These are phyloP conservation scores for Cerastoderma edule DNA, from an alignment of 2,888 invertebrate genomes.

Conservation along the genomic window DNA sequence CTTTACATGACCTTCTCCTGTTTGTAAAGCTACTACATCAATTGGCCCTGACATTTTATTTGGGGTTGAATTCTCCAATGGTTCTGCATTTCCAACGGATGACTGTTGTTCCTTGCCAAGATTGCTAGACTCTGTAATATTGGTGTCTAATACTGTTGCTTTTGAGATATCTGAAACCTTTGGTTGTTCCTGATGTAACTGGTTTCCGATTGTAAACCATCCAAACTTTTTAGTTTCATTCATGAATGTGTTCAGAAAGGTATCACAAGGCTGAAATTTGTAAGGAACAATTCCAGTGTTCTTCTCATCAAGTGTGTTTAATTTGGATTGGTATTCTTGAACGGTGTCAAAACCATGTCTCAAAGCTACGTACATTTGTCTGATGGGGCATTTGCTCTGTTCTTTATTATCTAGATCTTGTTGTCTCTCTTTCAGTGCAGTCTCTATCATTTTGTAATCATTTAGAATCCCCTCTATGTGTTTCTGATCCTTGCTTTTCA, in stretches of 20 bases:
- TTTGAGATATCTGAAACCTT: not conserved
- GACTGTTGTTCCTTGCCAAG: no score
- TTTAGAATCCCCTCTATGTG: not conserved
- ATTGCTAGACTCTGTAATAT: no score
- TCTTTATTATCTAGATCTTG: no score
- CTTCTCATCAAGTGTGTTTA: no score
- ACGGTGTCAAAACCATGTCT: no score
- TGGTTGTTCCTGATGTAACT: not conserved
- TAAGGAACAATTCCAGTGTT: not conserved
- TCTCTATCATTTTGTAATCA: not conserved
- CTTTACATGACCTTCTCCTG: no score
- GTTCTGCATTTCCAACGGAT: no score
- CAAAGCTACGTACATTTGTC: no score
- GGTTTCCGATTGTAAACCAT: not conserved
- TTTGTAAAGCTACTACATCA: not conserved
- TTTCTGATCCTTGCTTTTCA: not conserved
- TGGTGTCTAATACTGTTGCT: no score
- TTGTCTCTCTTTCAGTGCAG: not conserved
- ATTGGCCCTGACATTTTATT: not conserved
- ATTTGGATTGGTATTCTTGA: no score
- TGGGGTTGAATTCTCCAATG: no score
- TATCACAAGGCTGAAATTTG: not conserved
- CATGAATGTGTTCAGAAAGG: not conserved
- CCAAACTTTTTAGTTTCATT: not conserved
- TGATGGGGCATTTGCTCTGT: no score